Percentiles rank a stretch among this genome's conserved stretches.
Evolutionary conservation across 2,113 vertebrate genomes (phyloP).

Genomic region (Daphoenositta chrysoptera): DNA sequence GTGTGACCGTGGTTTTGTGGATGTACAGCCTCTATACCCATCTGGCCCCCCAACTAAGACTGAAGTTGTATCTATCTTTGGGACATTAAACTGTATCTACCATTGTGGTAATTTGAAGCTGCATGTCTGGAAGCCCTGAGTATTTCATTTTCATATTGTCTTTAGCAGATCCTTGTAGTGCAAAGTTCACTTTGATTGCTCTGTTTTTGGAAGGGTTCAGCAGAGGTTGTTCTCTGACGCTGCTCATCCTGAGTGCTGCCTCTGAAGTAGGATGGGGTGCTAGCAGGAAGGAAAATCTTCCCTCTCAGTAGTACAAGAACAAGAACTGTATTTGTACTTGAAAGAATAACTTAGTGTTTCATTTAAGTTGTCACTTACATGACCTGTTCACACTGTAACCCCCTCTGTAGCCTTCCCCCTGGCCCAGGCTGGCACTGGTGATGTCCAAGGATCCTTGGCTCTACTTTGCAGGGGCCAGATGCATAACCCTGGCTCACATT

Average conservation of each 20-base stretch:
- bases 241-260: not conserved
- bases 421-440: not conserved
- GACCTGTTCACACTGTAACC: not conserved
- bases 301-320: not conserved
- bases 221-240: not conserved
- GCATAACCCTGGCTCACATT: not conserved
- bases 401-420: not conserved
- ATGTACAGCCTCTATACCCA: not conserved
- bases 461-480: not conserved
- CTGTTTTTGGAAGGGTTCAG: not conserved
- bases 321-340: not conserved
- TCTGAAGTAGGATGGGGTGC: not conserved
- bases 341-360: not conserved
- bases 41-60: not conserved
- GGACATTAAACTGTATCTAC: not conserved
- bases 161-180: not conserved
- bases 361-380: not conserved
- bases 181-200: not conserved
- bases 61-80: not conserved
- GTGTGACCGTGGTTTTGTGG: not conserved
- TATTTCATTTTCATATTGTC: not conserved
- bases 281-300: not conserved
- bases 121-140: not conserved
- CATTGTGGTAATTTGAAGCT: not conserved
- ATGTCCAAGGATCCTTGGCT: not conserved